Evolutionary conservation across 2,797 vertebrate genomes (phyloP), one percentile per base, ranked within the genome.

Genomic region (Channallabes apus): DNA sequence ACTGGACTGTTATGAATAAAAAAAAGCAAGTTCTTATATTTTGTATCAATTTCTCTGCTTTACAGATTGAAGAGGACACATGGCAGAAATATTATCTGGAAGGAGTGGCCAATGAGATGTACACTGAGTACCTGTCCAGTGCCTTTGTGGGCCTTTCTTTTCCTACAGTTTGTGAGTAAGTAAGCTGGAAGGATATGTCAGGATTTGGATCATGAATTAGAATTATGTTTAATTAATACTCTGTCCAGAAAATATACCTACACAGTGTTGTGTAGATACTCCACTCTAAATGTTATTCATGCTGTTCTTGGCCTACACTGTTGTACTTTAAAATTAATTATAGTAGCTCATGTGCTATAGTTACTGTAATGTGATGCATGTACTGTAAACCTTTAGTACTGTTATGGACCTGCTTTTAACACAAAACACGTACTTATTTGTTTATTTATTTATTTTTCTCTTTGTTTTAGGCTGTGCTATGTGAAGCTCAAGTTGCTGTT

Each of bases 51-150:
- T 88, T 84, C 85, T 91, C 86, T 90, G 46, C 69, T 92, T 81
- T 89, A 91, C 93, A 99, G 98, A 99, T 99, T 90, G 98, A 99
- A 90, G 98, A 99, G 93, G 98, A 99, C 93, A 99, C 98, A 0
- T 99, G 98, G 98, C 98, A 99, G 94, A 99, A 99, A 91, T 99
- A 99, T 93, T 99, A 99, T 92, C 94, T 99, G 92, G 98, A 99
- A 95, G 98, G 98, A 91, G 98, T 99, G 91, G 95, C 98, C 91
- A 99, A 99, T 95, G 98, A 99, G 96, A 99, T 99, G 98, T 99
- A 99, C 94, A 99, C 98, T 86, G 98, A 99, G 94, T 99, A 99
- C 94, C 95, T 99, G 94, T 99, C 98, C 94, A 99, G 94, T 97
- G 98, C 98, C 95, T 99, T 99, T 94, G 97, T 99, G 91, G 98